Percentiles rank a stretch among this genome's conserved stretches.
These are phyloP conservation scores for Campoplex capitator DNA, from an alignment of 2,888 invertebrate species.

Conservation along the genomic window DNA sequence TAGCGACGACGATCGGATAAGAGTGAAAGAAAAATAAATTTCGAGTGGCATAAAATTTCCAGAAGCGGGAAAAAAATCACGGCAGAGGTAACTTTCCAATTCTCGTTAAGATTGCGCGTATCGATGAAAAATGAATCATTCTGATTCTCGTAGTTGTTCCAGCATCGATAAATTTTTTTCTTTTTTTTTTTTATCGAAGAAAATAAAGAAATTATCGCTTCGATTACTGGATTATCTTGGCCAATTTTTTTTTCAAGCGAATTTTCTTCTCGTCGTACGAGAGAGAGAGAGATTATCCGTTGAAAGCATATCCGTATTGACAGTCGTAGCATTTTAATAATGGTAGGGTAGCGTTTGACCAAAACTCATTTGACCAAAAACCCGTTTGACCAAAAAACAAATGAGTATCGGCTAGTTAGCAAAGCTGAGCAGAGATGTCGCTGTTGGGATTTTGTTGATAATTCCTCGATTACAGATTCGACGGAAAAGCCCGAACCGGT, in stretches of 20 bases:
- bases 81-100: background rate
- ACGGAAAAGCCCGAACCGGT: too few species aligned
- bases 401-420: too few species aligned
- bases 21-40: background rate
- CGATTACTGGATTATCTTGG: background rate
- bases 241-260: background rate
- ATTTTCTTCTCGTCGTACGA: background rate
- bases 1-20: background rate
- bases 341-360: too few species aligned
- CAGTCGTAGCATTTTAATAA: background rate
- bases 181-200: background rate
- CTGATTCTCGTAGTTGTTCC: background rate
- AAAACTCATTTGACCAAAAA: too few species aligned
- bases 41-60: background rate
- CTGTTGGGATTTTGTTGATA: too few species aligned
- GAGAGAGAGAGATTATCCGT: background rate
- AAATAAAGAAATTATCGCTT: background rate
- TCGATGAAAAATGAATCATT: background rate
- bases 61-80: background rate
- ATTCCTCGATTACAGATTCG: too few species aligned
- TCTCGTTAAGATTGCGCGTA: background rate
- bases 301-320: background rate
- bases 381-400: too few species aligned
- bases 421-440: too few species aligned
- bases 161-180: background rate